phyloP scores from a whole-genome alignment of 64 coral and sea anemone species.

The Stichodactyla mertensii region DNA sequence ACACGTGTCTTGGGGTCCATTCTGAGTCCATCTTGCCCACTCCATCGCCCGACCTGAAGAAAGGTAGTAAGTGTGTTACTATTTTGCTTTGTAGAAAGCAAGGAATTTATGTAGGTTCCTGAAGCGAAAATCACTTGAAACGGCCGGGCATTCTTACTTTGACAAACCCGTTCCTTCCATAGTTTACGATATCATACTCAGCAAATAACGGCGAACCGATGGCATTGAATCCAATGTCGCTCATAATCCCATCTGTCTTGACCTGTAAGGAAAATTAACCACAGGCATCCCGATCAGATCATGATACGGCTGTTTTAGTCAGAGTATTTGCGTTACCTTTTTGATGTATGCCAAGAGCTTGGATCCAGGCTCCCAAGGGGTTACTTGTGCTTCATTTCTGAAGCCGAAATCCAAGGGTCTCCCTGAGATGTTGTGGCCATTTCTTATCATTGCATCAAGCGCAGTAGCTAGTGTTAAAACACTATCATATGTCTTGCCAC shows the following conservation, averaged over 20 bases:
- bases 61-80: background rate
- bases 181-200: conserved; percentile 47
- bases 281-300: background rate
- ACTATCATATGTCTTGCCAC: conserved; percentile 37
- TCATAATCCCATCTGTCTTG: conserved; percentile 39
- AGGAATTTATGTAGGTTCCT: too few relatives aligned
- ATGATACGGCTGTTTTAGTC: too few relatives aligned
- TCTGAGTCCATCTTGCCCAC: conserved; percentile 9
- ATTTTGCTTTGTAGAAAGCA: too few relatives aligned
- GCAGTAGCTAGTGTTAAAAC: conserved; percentile 18
- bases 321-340: conserved; percentile 1
- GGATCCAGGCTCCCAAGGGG: conserved; percentile 34
- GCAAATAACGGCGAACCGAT: conserved; percentile 33
- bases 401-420: conserved; percentile 23
- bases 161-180: conserved; percentile 51
- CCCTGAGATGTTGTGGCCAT: conserved; percentile 34
- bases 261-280: background rate
- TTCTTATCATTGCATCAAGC: conserved; percentile 31
- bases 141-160: background rate
- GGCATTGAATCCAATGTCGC: conserved; percentile 24
- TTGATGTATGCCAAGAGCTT: conserved; percentile 40
- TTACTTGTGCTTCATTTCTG: conserved; percentile 4
- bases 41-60: conserved; percentile 49
- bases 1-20: conserved; percentile 47
- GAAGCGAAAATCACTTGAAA: too few relatives aligned